phyloP scores from a whole-genome alignment of 2,888 invertebrate genomes.

The Polydrusus pterygomalis region DNA sequence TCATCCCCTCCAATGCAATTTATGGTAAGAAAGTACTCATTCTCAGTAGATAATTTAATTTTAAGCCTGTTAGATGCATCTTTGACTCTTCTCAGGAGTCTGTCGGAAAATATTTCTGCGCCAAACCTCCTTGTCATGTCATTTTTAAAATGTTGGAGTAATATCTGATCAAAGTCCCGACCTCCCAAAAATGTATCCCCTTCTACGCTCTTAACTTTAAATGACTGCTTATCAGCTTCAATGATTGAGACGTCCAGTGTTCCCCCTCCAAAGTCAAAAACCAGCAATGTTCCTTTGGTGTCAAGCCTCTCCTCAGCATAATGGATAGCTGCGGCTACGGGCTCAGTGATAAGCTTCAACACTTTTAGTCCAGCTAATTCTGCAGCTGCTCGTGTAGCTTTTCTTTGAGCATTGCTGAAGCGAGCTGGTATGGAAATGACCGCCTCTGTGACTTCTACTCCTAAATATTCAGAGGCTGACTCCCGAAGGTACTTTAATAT shows the following conservation, averaged over 20 bases:
- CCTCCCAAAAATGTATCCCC: slow-evolving; percentile 56
- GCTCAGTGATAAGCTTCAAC: slow-evolving; percentile 58
- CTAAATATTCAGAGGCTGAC: slow-evolving; percentile 44
- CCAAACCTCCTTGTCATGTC: not conserved
- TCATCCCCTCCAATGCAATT: slow-evolving; percentile 15
- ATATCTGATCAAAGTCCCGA: slow-evolving; percentile 52
- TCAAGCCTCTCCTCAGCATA: slow-evolving; percentile 54
- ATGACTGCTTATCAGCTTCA: slow-evolving; percentile 48
- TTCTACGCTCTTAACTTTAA: slow-evolving; percentile 51
- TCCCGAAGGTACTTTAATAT: slow-evolving; percentile 53
- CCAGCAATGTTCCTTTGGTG: slow-evolving; percentile 47
- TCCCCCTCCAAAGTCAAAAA: slow-evolving; percentile 62
- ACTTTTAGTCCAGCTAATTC: slow-evolving; percentile 56
- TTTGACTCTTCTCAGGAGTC: slow-evolving; percentile 40
- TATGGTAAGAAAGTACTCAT: slow-evolving; percentile 15
- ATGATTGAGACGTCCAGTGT: slow-evolving; percentile 62
- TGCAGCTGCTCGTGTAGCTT: slow-evolving; percentile 55
- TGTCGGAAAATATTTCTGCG: slow-evolving; percentile 11
- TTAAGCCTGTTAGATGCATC: slow-evolving; percentile 43
- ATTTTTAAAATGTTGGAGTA: slow-evolving; percentile 49
- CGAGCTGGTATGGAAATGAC: slow-evolving; percentile 57
- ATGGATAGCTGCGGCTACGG: slow-evolving; percentile 60
- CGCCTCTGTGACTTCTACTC: slow-evolving; percentile 48
- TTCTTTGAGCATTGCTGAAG: slow-evolving; percentile 56
- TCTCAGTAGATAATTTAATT: slow-evolving; percentile 41